phyloP scores from a whole-genome alignment of 2,797 vertebrate species.

The Sphenopsis melanotis region DNA sequence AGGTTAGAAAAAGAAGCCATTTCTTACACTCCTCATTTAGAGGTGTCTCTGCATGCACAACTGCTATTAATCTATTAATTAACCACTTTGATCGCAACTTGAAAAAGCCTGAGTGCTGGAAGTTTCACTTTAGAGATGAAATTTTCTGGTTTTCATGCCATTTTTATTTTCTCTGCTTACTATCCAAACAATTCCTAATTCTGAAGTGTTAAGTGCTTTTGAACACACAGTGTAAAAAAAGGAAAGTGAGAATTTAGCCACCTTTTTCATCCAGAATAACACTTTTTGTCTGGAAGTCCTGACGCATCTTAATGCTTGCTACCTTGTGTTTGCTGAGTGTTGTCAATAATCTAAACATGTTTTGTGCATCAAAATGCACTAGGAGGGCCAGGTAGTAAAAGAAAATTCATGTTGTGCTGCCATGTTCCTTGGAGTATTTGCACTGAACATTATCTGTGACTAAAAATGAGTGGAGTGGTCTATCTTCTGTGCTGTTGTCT shows the following conservation, averaged over 20 bases:
- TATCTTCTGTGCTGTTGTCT: neutral
- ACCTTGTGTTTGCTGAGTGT: neutral
- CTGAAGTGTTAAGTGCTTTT: neutral
- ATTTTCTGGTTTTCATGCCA: neutral
- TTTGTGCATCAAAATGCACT: neutral
- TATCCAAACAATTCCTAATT: neutral
- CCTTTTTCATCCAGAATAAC: neutral
- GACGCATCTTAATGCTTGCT: neutral
- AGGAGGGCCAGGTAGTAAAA: neutral
- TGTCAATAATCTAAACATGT: neutral
- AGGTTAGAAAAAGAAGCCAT: neutral
- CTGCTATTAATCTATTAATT: slow-evolving; percentile 2
- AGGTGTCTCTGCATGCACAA: neutral
- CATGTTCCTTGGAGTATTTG: neutral
- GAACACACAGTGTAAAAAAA: neutral
- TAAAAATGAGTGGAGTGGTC: neutral
- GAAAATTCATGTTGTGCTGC: neutral
- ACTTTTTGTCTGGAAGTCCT: neutral
- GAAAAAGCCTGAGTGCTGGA: neutral
- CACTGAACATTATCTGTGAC: neutral
- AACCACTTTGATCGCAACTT: neutral
- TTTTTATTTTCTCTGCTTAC: neutral
- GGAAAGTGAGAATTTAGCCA: neutral
- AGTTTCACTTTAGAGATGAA: neutral
- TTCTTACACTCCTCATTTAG: neutral